Evolutionary conservation across 1,140 invertebrate species (phyloP).

Genomic region (Lysiphlebus fabarum): DNA sequence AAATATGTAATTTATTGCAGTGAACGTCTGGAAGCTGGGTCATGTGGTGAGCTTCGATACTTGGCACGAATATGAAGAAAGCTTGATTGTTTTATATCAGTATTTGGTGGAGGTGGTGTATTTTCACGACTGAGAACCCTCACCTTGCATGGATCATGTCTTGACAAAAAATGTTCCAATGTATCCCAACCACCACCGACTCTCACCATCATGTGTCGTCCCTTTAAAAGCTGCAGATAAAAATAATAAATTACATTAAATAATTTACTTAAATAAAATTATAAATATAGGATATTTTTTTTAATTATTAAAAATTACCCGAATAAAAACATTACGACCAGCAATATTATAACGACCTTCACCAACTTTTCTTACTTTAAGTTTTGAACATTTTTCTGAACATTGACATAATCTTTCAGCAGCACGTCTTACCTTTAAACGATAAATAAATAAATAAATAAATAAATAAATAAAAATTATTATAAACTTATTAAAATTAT

Average conservation of each 20-base stretch:
- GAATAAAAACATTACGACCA: constrained; percentile 72
- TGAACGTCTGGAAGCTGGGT: constrained; percentile 40
- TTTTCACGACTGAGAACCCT: constrained; percentile 61
- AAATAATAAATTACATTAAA: neutral
- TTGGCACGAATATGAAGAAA: constrained; percentile 72
- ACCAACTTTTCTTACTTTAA: constrained; percentile 74
- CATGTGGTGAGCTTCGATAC: constrained; percentile 65
- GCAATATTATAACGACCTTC: constrained; percentile 79
- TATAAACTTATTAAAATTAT: neutral
- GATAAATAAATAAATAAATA: too few species aligned
- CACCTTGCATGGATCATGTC: constrained; percentile 86
- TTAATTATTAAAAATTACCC: constrained; percentile 28
- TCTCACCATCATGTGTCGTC: constrained; percentile 88
- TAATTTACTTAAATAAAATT: neutral
- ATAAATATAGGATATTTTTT: neutral
- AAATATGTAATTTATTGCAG: neutral
- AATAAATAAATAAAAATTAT: too few species aligned
- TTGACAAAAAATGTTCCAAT: constrained; percentile 84
- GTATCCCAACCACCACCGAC: constrained; percentile 93
- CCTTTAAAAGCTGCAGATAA: constrained; percentile 72
- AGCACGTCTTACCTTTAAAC: constrained; percentile 64
- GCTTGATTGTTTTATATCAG: constrained; percentile 49
- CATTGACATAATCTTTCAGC: constrained; percentile 69
- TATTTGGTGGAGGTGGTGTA: constrained; percentile 39
- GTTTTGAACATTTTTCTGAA: constrained; percentile 66